phyloP scores from a whole-genome alignment of 2,113 vertebrate genomes.

The Bettongia penicillata region DNA sequence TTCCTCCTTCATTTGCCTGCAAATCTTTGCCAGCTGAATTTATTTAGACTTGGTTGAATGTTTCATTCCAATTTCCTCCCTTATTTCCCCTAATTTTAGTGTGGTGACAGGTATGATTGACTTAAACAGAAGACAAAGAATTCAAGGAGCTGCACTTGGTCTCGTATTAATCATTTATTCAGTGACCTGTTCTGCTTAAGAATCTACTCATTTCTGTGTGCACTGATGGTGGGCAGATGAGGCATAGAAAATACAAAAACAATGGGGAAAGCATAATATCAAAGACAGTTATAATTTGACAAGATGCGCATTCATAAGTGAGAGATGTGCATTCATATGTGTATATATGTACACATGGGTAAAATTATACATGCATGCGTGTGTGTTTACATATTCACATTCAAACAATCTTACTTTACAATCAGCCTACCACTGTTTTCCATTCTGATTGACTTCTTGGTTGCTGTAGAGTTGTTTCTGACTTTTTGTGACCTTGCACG shows the following conservation, averaged over 20 bases:
- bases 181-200: not conserved
- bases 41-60: conserved; percentile 47
- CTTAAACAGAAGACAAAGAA: not conserved
- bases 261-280: not conserved
- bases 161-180: not conserved
- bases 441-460: not conserved
- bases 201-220: not conserved
- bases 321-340: not conserved
- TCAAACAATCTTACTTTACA: not conserved
- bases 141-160: not conserved
- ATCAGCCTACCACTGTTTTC: not conserved
- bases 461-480: not conserved
- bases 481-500: not conserved
- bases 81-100: conserved; percentile 10
- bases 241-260: not conserved
- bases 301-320: not conserved
- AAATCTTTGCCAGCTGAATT: conserved; percentile 38
- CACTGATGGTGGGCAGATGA: not conserved
- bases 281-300: not conserved
- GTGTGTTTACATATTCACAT: not conserved
- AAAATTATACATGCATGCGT: not conserved
- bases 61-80: conserved; percentile 34
- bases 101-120: conserved; percentile 25
- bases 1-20: conserved; percentile 27
- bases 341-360: not conserved